Conservation (phyloP, 1,140 invertebrate genomes). For the Agrypnia vestita region DNA sequence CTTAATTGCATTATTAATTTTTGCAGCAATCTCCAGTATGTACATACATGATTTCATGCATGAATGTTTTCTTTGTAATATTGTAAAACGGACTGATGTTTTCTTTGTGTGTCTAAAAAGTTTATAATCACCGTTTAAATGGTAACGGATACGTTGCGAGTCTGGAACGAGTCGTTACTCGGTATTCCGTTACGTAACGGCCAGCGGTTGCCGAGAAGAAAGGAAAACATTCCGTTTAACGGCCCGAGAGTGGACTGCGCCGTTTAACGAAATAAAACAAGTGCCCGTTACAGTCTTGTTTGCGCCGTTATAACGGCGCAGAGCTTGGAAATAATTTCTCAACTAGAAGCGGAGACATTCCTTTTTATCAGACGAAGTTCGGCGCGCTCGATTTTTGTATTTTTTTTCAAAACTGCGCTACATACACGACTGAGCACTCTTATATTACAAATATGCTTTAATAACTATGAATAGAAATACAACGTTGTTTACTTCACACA, state of each 20-base stretch:
- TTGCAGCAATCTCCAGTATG: too few species aligned
- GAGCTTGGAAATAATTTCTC: slow-evolving; percentile 16
- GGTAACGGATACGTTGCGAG: not conserved
- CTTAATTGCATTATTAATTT: too few species aligned
- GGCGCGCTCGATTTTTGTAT: too few species aligned
- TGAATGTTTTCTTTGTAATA: too few species aligned
- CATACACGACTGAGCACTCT: too few species aligned
- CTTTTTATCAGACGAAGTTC: too few species aligned
- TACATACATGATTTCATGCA: too few species aligned
- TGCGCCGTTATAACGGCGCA: slow-evolving; percentile 18
- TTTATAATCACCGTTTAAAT: slow-evolving; percentile 15
- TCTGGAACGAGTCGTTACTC: not conserved
- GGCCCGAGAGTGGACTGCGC: slow-evolving; percentile 26
- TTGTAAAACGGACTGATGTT: not conserved
- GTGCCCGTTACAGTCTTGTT: slow-evolving; percentile 7
- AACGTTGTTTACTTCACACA: too few species aligned
- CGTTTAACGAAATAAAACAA: slow-evolving; percentile 34
- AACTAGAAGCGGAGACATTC: not conserved
- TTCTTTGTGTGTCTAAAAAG: slow-evolving; percentile 10
- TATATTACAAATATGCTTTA: too few species aligned
- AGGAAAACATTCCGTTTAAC: slow-evolving; percentile 35
- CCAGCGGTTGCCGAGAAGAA: slow-evolving; percentile 16
- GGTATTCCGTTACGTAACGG: slow-evolving; percentile 23
- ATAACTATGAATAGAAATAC: too few species aligned
- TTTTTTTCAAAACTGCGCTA: too few species aligned